Evolutionary conservation across 2,797 vertebrate genomes (phyloP).

Genomic region (Myotis planiceps): DNA sequence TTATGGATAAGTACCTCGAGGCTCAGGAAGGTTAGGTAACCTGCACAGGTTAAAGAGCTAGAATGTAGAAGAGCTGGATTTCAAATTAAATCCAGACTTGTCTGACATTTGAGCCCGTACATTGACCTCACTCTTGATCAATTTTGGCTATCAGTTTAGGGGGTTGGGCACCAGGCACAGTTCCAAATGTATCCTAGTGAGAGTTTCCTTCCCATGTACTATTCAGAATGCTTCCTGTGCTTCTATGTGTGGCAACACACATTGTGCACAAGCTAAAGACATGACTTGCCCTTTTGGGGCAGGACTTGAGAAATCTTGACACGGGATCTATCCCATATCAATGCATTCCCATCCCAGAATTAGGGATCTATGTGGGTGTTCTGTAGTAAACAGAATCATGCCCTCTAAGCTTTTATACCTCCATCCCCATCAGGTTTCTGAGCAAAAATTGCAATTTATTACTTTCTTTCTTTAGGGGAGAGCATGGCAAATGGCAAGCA

Average conservation of each 20-base stretch:
- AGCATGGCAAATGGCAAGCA: not conserved
- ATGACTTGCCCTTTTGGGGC: not conserved
- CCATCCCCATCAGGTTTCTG: not conserved
- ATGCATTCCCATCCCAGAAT: not conserved
- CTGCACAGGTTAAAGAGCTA: not conserved
- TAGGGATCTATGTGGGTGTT: not conserved
- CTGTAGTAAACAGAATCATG: not conserved
- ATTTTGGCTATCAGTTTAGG: not conserved
- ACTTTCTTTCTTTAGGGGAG: not conserved
- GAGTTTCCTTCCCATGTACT: not conserved
- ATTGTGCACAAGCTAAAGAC: not conserved
- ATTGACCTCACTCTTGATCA: not conserved
- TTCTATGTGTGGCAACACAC: not conserved
- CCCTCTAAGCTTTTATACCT: not conserved
- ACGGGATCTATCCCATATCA: not conserved
- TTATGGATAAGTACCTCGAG: not conserved
- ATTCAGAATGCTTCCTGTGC: not conserved
- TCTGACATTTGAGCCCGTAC: not conserved
- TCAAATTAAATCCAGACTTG: not conserved
- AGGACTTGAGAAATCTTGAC: not conserved
- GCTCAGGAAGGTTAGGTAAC: not conserved
- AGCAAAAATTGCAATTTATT: not conserved
- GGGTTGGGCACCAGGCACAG: not conserved
- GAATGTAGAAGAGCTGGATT: not conserved
- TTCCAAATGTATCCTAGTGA: not conserved